Base-by-base conservation (phyloP, 1,140 invertebrate genomes). In the Ceratina calcarata region DNA sequence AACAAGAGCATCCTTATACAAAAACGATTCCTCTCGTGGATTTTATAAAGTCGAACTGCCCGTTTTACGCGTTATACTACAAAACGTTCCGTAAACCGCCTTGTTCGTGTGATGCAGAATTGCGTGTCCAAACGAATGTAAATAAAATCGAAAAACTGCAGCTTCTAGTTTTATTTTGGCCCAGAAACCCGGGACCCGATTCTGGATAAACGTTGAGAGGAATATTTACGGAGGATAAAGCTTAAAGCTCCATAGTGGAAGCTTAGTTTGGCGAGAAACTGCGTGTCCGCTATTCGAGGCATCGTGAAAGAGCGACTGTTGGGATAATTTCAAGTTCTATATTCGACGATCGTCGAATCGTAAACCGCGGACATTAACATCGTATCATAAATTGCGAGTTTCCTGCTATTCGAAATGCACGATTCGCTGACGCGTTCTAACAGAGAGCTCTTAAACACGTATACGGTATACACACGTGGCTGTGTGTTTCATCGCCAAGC, bases 291-390 rank as follows among this genome's bases (percentile, higher is more conserved):
- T 6, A 6, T 76, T 60, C 37, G 10, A 24, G 37, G 16, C 12
- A 18, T 27, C 37, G 37, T 45, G 37, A 45, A 45, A 45, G 37
- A 45, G 37, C 2, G 37, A 45, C 37, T 3, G 37, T 6, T 6
- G 37, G 37, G 3, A 61, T 55, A 68, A 76, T 68, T 60, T 27
- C 53, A 2, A 58, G 20, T 4, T 20, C 45, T n/a, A 3, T 57
- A 45, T 75, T 75, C 64, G 15, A 60, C 53, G 16, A 15, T 16
- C 13, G 18, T 13, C 51, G 15, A 27, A 12, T 27, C 73, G 45
- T 76, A 58, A 68, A 68, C 73, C 73, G 12, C 62, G 24, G 58
- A 45, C 53, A 68, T 68, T 58, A 68, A 60, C n/a, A 51, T 18
- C 12, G 24, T 2, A 16, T 49, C 53, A 32, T 16, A 66, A 58